phyloP scores from a whole-genome alignment of 2,113 vertebrate genomes.

The Machaerirhynchus nigripectus region DNA sequence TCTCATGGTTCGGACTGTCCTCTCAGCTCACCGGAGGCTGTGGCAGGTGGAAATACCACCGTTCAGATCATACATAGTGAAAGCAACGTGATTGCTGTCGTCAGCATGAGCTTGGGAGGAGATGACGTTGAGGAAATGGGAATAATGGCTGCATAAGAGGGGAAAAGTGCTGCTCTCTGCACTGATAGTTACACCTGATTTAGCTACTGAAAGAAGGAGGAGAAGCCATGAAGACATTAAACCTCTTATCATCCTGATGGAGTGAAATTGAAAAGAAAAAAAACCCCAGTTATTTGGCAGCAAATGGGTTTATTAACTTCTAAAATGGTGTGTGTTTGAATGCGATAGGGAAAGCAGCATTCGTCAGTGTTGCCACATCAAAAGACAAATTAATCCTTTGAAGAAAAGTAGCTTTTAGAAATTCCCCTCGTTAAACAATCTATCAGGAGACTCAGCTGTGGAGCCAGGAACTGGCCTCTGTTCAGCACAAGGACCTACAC shows the following conservation, averaged over 20 bases:
- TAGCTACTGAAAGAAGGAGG: slow-evolving; percentile 50
- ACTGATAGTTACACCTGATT: slow-evolving; percentile 58
- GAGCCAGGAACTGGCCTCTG: neutral
- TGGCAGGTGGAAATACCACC: neutral
- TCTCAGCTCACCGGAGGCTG: neutral
- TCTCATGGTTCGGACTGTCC: neutral
- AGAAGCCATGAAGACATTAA: slow-evolving; percentile 63
- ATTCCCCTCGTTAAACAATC: neutral
- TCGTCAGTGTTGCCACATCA: slow-evolving; percentile 67
- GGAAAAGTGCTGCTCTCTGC: slow-evolving; percentile 45
- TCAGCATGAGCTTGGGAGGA: neutral
- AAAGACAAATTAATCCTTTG: slow-evolving; percentile 74
- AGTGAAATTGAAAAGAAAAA: slow-evolving; percentile 49
- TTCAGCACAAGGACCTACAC: neutral
- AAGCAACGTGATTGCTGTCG: neutral
- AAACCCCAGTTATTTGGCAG: slow-evolving; percentile 52
- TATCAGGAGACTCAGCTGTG: neutral
- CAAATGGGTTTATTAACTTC: slow-evolving; percentile 70
- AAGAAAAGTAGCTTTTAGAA: slow-evolving; percentile 67
- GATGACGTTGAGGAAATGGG: neutral
- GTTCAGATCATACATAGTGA: neutral
- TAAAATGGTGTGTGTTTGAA: slow-evolving; percentile 69
- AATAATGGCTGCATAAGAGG: slow-evolving; percentile 48
- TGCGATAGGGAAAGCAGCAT: slow-evolving; percentile 72
- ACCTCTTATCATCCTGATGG: slow-evolving; percentile 68